Evolutionary conservation across 1,140 invertebrate genomes (phyloP), one percentile per base, ranked within the genome.

Genomic region (Drosophila rufa): DNA sequence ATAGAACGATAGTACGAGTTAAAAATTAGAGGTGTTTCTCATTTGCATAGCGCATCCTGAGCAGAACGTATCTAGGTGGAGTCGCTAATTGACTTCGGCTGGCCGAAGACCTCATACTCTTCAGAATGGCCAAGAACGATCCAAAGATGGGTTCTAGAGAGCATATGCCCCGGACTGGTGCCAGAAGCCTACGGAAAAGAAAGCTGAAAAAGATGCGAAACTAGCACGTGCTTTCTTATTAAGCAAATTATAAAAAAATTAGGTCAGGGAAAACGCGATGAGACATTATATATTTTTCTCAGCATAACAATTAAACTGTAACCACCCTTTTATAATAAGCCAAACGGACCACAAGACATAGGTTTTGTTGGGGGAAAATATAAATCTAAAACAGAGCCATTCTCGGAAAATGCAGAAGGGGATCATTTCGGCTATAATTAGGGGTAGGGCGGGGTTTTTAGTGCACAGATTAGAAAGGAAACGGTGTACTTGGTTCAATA

Each of bases 221-320:
- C 67, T 76, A 84, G 67, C 74, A 70, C 48, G 84, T 86, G 82
- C 82, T 75, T 66, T 46, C 45, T 56, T 38, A 22, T 59, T 42
- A 40, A 60, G 79, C 79, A 80, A 80, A 80, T 65, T 15, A 80
- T 60, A 80, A 51, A 19, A 45, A 59, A 48, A 36, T 12, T 9
- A 33, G 33, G 30, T 9, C 33, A 9, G 33, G 33, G 33, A 11
- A 33, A 30, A 30, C 27, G 27, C 27, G 22, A 25, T 25, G 22
- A 25, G 22, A 25, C 22, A 25, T 25, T 30, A 30, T 30, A 30
- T 30, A 30, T 30, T 30, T 22, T 22, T 22, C 19, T 22, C 19
- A 22, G 19, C 19, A 22, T 22, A 7, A 8, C 30, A 25, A 25
- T 25, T 40, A 22, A 15, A 43, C 30, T 19, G 6, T 9, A 1